Percentiles rank a stretch among this genome's conserved stretches.
These are phyloP conservation scores for Rhinoraja longicauda DNA, from an alignment of 2,797 vertebrate species.

Conservation along the genomic window DNA sequence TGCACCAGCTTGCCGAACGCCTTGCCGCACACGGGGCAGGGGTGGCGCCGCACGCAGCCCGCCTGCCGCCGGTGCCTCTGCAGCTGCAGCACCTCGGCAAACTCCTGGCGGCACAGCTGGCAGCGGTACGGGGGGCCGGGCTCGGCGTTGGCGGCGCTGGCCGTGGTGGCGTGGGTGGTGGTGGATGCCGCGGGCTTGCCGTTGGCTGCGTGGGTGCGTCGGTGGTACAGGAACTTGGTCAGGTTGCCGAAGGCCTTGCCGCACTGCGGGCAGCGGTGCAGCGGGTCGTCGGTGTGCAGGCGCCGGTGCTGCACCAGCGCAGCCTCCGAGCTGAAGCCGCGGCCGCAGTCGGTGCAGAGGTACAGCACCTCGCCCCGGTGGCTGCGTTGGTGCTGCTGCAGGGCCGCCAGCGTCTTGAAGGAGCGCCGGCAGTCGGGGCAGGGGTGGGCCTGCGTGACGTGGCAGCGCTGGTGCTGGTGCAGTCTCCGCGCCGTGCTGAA, in stretches of 20 bases:
- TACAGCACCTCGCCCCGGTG: slow-evolving; percentile 80
- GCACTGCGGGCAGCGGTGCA: background rate
- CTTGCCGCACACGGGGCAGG: slow-evolving; percentile 75
- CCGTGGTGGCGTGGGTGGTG: background rate
- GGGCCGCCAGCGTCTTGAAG: slow-evolving; percentile 77
- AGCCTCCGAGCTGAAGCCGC: slow-evolving; percentile 80
- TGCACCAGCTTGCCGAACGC: slow-evolving; percentile 66
- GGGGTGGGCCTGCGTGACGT: slow-evolving; percentile 75
- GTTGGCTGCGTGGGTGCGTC: background rate
- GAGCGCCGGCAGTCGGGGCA: slow-evolving; percentile 78
- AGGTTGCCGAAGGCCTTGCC: slow-evolving; percentile 34
- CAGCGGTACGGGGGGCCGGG: background rate
- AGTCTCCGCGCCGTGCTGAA: slow-evolving; percentile 79
- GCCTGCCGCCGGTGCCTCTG: slow-evolving; percentile 71
- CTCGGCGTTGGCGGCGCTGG: background rate
- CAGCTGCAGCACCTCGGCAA: slow-evolving; percentile 79
- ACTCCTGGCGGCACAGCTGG: slow-evolving; percentile 68
- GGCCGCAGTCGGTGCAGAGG: slow-evolving; percentile 83
- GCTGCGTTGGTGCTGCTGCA: slow-evolving; percentile 79
- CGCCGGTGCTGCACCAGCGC: slow-evolving; percentile 77
- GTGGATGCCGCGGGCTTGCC: background rate
- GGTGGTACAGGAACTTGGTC: slow-evolving; percentile 31
- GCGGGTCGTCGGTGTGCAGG: background rate
- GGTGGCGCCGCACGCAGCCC: slow-evolving; percentile 76
- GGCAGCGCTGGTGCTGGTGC: slow-evolving; percentile 72